phyloP scores from a whole-genome alignment of 2,888 invertebrate species.

The Drosophila nigricruria region DNA sequence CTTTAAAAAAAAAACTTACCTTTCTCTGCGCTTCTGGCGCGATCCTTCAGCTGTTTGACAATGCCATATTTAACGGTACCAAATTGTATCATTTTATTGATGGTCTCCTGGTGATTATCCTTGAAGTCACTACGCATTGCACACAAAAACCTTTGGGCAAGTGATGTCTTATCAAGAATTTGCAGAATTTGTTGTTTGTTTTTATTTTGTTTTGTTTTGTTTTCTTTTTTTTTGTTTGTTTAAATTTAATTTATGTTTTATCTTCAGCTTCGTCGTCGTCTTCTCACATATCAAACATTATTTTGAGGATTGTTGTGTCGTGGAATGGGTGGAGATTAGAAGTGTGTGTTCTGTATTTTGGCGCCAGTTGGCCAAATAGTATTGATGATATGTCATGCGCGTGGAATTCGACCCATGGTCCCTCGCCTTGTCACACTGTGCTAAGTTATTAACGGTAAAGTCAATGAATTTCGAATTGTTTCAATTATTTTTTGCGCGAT shows the following conservation, averaged over 20 bases:
- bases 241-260: background rate
- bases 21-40: constrained; percentile 84
- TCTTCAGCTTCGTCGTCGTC: background rate
- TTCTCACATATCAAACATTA: constrained; percentile 46
- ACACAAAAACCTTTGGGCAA: constrained; percentile 82
- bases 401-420: constrained; percentile 46
- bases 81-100: constrained; percentile 88
- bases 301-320: background rate
- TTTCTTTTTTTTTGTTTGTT: background rate
- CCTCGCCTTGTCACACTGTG: constrained; percentile 24
- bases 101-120: constrained; percentile 85
- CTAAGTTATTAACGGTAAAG: background rate
- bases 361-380: constrained; percentile 54
- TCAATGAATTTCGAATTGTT: constrained; percentile 15
- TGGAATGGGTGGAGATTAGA: constrained; percentile 8
- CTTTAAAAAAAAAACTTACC: too few species aligned
- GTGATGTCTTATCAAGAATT: constrained; percentile 83
- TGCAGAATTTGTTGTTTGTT: constrained; percentile 15
- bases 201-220: too few species aligned
- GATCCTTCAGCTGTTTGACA: constrained; percentile 86
- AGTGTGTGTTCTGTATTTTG: constrained; percentile 33
- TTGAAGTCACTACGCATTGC: constrained; percentile 86
- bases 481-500: constrained; percentile 7
- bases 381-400: constrained; percentile 51
- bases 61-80: constrained; percentile 89